Conservation (phyloP, 2,797 vertebrate species). For the Pipistrellus pygmaeus region DNA sequence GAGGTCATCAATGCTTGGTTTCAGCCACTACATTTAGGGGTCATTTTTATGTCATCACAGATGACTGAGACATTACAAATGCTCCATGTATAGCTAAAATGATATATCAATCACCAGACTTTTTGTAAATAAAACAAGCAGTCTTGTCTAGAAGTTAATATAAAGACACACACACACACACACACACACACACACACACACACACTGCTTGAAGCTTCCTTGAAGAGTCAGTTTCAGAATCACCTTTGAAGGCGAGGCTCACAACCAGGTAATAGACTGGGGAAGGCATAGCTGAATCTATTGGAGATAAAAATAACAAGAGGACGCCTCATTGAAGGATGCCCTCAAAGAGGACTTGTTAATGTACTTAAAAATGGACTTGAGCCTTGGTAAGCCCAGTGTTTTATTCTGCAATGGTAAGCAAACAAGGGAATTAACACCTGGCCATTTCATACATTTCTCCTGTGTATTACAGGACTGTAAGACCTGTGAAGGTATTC, state of each 20-base stretch:
- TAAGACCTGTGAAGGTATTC: not conserved
- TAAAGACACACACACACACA: not conserved
- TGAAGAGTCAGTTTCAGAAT: constrained; percentile 57
- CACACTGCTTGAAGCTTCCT: not conserved
- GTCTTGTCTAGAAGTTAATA: not conserved
- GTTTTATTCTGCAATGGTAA: not conserved
- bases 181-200: not conserved
- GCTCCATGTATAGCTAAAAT: not conserved
- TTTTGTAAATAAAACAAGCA: not conserved
- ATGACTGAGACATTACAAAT: not conserved
- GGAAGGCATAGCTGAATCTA: not conserved
- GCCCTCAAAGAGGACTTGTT: not conserved
- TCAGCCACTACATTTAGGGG: not conserved
- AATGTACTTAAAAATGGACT: not conserved
- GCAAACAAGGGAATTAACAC: not conserved
- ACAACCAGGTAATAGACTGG: not conserved
- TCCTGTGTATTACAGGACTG: not conserved
- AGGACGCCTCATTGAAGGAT: not conserved
- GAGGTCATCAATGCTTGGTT: not conserved
- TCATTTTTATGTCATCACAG: not conserved
- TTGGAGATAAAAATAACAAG: constrained; percentile 46
- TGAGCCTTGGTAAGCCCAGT: not conserved
- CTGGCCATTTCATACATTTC: not conserved
- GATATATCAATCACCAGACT: not conserved
- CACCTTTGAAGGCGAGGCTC: not conserved